Evolutionary conservation across 2,888 invertebrate species (phyloP).

Genomic region (Calameuta filiformis): DNA sequence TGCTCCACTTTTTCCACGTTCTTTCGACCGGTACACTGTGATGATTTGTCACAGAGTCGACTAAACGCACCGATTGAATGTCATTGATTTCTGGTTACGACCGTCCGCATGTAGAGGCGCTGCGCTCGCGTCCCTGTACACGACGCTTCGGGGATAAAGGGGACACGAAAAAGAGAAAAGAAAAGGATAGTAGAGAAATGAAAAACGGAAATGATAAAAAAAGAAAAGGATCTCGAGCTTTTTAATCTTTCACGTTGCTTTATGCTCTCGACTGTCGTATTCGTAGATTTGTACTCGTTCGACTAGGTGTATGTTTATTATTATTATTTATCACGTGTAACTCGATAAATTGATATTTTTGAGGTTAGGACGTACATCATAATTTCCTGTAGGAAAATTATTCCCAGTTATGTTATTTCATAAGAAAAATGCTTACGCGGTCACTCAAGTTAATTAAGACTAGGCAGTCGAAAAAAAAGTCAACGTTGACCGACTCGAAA

Average conservation of each 20-base stretch:
- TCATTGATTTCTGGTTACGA: slow-evolving; percentile 47
- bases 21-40: not conserved
- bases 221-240: not conserved
- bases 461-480: not conserved
- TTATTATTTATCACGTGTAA: not conserved
- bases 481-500: not conserved
- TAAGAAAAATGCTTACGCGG: not conserved
- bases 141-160: not conserved
- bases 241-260: not conserved
- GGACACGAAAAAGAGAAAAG: not conserved
- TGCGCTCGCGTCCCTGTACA: not conserved
- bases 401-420: not conserved
- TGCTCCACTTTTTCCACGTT: not conserved
- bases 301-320: not conserved
- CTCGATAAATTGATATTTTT: not conserved
- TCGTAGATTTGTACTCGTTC: not conserved
- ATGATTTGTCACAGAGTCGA: not conserved
- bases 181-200: not conserved
- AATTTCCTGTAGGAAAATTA: not conserved
- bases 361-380: not conserved
- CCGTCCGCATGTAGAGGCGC: not conserved
- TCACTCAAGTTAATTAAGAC: not conserved
- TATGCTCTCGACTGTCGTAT: not conserved
- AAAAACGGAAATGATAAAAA: not conserved
- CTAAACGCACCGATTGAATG: slow-evolving; percentile 3